Percentiles rank a stretch among this genome's conserved stretches.
phyloP scores from a whole-genome alignment of 2,888 invertebrate genomes.

The Rhaphigaster nebulosa region DNA sequence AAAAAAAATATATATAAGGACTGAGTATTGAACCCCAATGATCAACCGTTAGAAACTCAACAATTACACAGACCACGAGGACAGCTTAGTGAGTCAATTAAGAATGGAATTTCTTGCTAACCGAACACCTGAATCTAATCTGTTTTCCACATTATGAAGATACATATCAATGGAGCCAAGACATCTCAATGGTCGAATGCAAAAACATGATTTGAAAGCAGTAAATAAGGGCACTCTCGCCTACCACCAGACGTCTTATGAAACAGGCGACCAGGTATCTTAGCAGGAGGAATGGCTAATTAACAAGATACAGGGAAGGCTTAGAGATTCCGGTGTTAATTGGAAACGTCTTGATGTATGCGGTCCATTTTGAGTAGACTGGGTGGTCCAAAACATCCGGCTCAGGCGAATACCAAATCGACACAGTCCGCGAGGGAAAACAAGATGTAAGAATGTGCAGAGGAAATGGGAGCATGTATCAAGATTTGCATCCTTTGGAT shows the following conservation, averaged over 20 bases:
- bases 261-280: not conserved
- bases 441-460: not conserved
- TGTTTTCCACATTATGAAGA: not conserved
- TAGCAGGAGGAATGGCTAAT: not conserved
- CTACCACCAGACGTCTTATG: not conserved
- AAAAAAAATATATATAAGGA: not conserved
- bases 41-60: not conserved
- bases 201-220: not conserved
- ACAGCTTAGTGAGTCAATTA: not conserved
- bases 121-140: not conserved
- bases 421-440: not conserved
- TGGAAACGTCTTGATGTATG: conserved; percentile 5
- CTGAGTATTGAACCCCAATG: not conserved
- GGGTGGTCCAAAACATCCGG: conserved; percentile 3
- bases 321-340: not conserved
- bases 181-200: too few relatives aligned
- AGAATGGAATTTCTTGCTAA: not conserved
- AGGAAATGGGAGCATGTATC: not conserved
- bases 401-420: not conserved
- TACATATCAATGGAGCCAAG: not conserved
- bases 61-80: not conserved
- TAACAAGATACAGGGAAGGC: not conserved
- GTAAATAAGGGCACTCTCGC: not conserved
- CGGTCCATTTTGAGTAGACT: not conserved
- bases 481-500: not conserved